These are phyloP conservation scores for Ceriagrion tenellum DNA, from an alignment of 2,888 invertebrate genomes.

Conservation along the genomic window DNA sequence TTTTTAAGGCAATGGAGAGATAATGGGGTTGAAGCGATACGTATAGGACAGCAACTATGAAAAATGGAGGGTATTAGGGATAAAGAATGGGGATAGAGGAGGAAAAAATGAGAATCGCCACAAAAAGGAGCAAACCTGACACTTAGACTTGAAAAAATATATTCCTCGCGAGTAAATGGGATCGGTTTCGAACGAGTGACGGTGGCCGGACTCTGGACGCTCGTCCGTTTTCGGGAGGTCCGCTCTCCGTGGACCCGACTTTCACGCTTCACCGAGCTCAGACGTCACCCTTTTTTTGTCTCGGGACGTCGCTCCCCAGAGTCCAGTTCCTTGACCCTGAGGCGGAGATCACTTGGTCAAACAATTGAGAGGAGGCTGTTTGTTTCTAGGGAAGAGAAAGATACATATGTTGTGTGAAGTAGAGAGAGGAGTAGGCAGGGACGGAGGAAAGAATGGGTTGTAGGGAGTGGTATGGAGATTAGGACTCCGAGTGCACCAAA, in stretches of 20 bases:
- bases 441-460: not conserved
- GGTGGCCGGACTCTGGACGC: not conserved
- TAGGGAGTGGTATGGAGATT: not conserved
- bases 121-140: no score
- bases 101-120: no score
- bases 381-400: not conserved
- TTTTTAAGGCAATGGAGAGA: no score
- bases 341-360: not conserved
- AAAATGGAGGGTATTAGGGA: no score
- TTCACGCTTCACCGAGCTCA: not conserved
- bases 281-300: not conserved
- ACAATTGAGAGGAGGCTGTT: not conserved
- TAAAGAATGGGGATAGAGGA: no score
- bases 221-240: not conserved
- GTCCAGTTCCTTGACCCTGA: conserved; percentile 28
- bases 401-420: not conserved
- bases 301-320: not conserved
- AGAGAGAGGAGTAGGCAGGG: not conserved
- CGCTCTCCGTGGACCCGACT: not conserved
- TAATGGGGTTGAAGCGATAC: no score
- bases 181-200: no score
- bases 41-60: no score
- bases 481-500: not conserved
- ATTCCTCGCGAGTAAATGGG: no score
- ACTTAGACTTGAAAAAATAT: no score